Evolutionary conservation across 2,888 invertebrate genomes (phyloP).

Genomic region (Apantesis nais): DNA sequence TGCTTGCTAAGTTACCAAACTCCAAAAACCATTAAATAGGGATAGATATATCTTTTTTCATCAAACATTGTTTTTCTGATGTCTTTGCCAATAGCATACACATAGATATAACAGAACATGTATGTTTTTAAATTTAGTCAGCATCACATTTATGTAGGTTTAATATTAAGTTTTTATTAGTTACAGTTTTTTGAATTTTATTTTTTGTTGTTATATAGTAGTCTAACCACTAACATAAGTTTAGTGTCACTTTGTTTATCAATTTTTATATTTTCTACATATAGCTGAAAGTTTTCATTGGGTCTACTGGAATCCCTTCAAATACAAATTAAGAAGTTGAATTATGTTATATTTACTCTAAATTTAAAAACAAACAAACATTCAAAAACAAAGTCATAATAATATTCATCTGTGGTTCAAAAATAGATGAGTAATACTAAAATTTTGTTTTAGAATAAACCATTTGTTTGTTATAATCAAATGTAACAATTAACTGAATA

Average conservation of each 20-base stretch:
- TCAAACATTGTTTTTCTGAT: constrained; percentile 36
- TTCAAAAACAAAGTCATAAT: not conserved
- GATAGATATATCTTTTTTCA: constrained; percentile 33
- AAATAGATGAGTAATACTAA: not conserved
- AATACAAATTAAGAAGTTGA: constrained; percentile 1
- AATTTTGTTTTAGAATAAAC: not conserved
- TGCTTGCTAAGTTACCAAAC: constrained; percentile 26
- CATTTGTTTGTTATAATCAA: not conserved
- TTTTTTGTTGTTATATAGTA: constrained; percentile 42
- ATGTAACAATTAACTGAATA: not conserved
- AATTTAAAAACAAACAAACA: not conserved
- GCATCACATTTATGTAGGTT: constrained; percentile 41
- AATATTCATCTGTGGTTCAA: not conserved
- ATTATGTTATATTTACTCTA: constrained; percentile 2
- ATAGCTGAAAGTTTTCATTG: constrained; percentile 36
- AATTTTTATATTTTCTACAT: constrained; percentile 25
- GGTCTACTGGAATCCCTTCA: constrained; percentile 32
- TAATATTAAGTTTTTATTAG: constrained; percentile 31
- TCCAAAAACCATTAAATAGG: constrained; percentile 31
- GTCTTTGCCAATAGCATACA: constrained; percentile 28
- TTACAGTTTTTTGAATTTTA: constrained; percentile 36
- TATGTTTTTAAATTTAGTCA: constrained; percentile 29
- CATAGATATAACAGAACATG: constrained; percentile 28
- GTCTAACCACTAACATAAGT: constrained; percentile 43
- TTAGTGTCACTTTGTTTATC: constrained; percentile 42